A percentile compares a stretch with the other conserved stretches of the same genome.
phyloP scores from a whole-genome alignment of 1,140 invertebrate species.

The Leptonema lineaticorne region DNA sequence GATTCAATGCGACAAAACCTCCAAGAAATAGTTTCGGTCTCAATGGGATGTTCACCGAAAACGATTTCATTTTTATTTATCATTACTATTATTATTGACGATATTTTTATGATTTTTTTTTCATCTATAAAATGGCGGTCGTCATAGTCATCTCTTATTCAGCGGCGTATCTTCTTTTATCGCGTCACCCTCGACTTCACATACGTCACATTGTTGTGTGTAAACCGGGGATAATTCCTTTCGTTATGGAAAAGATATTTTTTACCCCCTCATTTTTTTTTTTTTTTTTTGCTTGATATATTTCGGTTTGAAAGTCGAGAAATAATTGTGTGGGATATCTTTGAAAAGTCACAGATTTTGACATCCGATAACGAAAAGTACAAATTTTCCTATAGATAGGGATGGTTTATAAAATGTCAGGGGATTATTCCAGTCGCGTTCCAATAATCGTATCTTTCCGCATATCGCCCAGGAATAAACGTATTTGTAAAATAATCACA shows the following conservation, averaged over 20 bases:
- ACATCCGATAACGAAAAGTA: not conserved
- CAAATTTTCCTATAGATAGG: no score
- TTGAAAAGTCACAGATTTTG: not conserved
- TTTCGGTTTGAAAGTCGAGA: not conserved
- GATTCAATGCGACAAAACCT: not conserved
- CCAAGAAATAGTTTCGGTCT: conserved; percentile 13
- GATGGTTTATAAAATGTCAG: no score
- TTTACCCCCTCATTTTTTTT: not conserved
- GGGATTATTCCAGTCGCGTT: no score
- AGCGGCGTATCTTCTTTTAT: conserved; percentile 21
- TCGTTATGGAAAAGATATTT: conserved; percentile 5
- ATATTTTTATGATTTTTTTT: no score
- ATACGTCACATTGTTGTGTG: conserved; percentile 21
- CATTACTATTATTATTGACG: not conserved
- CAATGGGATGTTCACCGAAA: not conserved
- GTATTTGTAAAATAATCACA: no score
- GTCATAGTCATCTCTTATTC: no score
- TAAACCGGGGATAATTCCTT: conserved; percentile 21
- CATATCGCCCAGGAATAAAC: no score
- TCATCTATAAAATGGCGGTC: no score
- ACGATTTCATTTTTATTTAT: not conserved
- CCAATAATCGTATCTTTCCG: no score
- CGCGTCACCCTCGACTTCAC: conserved; percentile 16
- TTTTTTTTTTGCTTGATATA: not conserved
- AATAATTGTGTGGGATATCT: not conserved